Evolutionary conservation across 2,797 vertebrate species (phyloP), one percentile per base, ranked within the genome.

Genomic region (Nasua narica): DNA sequence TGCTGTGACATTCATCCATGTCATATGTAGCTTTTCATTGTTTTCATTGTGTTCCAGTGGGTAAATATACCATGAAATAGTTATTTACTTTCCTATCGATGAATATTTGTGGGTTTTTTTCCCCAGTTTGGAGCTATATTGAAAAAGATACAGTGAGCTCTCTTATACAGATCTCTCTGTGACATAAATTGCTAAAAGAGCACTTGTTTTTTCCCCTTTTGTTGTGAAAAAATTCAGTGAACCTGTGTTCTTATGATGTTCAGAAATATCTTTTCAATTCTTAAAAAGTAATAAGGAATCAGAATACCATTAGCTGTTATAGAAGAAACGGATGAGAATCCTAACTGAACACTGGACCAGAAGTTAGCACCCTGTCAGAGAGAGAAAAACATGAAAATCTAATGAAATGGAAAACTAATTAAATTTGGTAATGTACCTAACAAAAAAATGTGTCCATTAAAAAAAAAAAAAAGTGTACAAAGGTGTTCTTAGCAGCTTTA

Each of bases 251-350:
- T 87, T 40, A 52, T 52, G 56, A 67, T 62, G 21, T 78, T 94
- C 43, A 76, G 27, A 95, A 94, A 72, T 82, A 92, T 6, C 35
- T 46, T 84, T 94, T 60, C n/a, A 78, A 76, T 83, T 58, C 46
- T 95, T 87, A 86, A 83, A 92, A 86, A 40, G 7, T 14, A 72
- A 81, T 95, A 74, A 74, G 8, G 86, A 89, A 87, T 90, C 37
- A 93, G 13, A 87, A 77, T 78, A 78, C 2, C n/a, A 79, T 77
- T 82, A 37, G 32, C 18, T 93, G 25, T 81, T 92, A 58, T 5
- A 79, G 29, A 85, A 96, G 62, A 93, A 87, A 93, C 91, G 90
- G 32, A 90, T 15, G 19, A 46, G 6, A 65, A 72, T 91, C 11
- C 8, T 79, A 85, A 92, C 2, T 74, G 40, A 50, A 46, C 37